A percentile compares a stretch with the other conserved stretches of the same genome.
Conservation (phyloP, 2,113 vertebrate species). For the Otocyon megalotis region DNA sequence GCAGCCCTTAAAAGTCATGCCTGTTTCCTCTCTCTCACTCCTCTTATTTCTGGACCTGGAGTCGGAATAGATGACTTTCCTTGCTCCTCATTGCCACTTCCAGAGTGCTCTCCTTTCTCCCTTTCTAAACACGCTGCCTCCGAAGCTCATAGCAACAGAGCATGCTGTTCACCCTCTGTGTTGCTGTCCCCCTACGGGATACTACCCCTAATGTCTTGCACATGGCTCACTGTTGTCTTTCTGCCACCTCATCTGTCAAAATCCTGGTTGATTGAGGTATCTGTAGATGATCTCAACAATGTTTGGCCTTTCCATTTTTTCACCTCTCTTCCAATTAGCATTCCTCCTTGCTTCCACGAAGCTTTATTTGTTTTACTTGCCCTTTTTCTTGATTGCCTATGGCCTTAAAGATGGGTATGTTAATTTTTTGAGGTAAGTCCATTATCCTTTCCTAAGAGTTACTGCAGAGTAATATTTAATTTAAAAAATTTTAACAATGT, state of each 20-base stretch:
- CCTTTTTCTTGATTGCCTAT: slow-evolving; percentile 30
- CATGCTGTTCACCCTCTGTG: neutral
- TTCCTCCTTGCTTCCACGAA: neutral
- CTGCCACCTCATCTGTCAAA: neutral
- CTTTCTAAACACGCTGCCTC: neutral
- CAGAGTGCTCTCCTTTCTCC: neutral
- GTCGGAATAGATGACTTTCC: neutral
- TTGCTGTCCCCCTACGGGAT: neutral
- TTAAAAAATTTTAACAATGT: neutral
- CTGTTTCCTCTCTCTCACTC: neutral
- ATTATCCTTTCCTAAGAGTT: neutral
- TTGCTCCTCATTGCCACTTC: neutral
- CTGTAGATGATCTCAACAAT: neutral
- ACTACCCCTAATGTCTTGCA: neutral
- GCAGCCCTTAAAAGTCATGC: neutral
- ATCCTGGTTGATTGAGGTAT: neutral
- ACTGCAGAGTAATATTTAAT: neutral
- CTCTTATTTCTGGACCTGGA: neutral
- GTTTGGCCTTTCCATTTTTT: neutral
- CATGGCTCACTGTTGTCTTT: neutral
- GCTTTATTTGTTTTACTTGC: slow-evolving; percentile 39
- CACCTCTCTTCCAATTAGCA: neutral
- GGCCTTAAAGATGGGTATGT: neutral
- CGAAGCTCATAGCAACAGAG: neutral
- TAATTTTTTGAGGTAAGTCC: neutral